Evolutionary conservation across 2,797 vertebrate species (phyloP), one percentile per base, ranked within the genome.

Genomic region (Scarus forsteni): DNA sequence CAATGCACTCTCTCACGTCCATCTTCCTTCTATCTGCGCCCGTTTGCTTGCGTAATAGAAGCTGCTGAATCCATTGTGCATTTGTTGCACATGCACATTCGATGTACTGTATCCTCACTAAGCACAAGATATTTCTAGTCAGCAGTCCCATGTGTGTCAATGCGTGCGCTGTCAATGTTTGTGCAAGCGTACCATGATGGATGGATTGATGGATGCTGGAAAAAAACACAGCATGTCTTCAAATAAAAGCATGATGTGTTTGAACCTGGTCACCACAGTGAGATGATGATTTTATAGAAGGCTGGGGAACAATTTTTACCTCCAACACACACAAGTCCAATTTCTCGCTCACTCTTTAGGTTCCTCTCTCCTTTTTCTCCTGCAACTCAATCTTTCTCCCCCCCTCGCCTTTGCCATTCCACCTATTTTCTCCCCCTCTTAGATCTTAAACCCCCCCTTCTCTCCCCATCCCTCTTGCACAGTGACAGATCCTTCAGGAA

Each of bases 401-500:
- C 27, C 46, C 45, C 64, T 64, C 3, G 60, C 63, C 58, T 65
- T 27, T 64, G 66, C 86, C 66, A 73, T 81, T 85, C 77, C 73
- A 77, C 77, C 79, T 75, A 80, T 81, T 80, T 80, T 81, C 77
- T 78, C 72, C 69, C 67, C 57, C 70, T 66, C 68, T 85, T 73
- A 79, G 78, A 79, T 74, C 67, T 73, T n/a, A 27, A 42, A 44
- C 70, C 8, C 54, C 11, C 39, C 48, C 55, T 18, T 60, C 42
- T 70, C 73, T 64, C 68, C 74, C 70, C 65, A 63, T 81, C 71
- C 46, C 85, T 80, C 67, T 75, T 60, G 81, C 87, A 80, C 85
- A 77, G 82, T 85, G 89, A 90, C 91, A 86, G 89, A 92, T 92
- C 86, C 88, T 88, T 81, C 86, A 93, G 92, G 91, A 93, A 92